These are phyloP conservation scores for Buceros bicornis DNA, from an alignment of 2,797 vertebrate species.

Conservation along the genomic window DNA sequence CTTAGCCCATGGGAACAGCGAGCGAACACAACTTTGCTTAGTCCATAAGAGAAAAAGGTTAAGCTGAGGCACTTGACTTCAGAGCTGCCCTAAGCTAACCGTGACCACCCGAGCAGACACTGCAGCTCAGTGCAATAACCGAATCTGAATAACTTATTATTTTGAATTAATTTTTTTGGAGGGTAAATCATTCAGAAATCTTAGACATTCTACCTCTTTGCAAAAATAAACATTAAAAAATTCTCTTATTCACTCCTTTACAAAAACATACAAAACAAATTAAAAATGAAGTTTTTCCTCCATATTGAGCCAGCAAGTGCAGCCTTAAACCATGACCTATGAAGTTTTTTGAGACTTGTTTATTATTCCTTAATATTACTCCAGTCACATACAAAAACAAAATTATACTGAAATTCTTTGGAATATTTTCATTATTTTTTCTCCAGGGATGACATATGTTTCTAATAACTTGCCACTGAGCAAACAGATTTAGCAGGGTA, in stretches of 20 bases:
- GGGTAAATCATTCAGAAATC: background rate
- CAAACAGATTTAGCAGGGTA: slow-evolving; percentile 67
- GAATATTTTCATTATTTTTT: slow-evolving; percentile 38
- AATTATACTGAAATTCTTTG: slow-evolving; percentile 21
- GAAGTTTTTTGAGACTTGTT: background rate
- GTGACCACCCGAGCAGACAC: background rate
- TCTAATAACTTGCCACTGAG: slow-evolving; percentile 63
- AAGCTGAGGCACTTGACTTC: background rate
- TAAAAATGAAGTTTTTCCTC: background rate
- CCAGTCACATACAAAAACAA: slow-evolving; percentile 2
- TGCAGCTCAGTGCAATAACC: background rate
- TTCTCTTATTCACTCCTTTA: background rate
- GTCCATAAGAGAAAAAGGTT: background rate
- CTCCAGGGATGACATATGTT: slow-evolving; percentile 58
- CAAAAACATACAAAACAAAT: background rate
- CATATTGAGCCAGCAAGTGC: background rate
- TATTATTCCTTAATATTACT: background rate
- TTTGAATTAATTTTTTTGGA: background rate
- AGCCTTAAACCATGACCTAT: background rate
- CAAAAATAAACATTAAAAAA: background rate
- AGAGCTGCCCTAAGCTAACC: background rate
- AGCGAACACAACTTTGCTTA: background rate
- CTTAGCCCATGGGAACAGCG: background rate
- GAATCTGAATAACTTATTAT: background rate
- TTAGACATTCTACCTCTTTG: background rate